Evolutionary conservation across 2,113 vertebrate genomes (phyloP), one percentile per base, ranked within the genome.

Genomic region (Pteruthius melanotis): DNA sequence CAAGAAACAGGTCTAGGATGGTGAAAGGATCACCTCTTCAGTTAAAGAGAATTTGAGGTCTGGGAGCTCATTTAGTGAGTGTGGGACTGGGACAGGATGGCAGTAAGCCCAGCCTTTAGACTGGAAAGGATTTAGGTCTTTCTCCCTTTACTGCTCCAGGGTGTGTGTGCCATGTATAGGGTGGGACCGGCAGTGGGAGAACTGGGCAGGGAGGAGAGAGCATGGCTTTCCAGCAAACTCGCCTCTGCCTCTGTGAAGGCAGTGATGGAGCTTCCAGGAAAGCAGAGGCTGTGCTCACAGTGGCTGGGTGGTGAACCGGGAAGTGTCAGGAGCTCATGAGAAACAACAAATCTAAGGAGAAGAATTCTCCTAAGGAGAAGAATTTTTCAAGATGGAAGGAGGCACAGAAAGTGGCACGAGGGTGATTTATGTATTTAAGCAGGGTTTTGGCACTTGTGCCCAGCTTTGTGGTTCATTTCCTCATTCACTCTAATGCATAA

Each of bases 401-500:
- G 87, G 80, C 90, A 86, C 53, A 80, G 82, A 91, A 90, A 94
- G 84, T 80, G 86, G 93, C 79, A 86, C 0, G 4, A 60, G 60
- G 23, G 39, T 72, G 79, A 84, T 93, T 96, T 81, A 68, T 85
- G 57, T 66, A 47, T 37, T 72, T 84, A 57, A 90, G 68, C 61
- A 77, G 75, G 56, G 74, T 64, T 95, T 93, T 91, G 89, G 93
- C 66, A 13, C 78, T 93, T 75, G 83, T 69, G 53, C 87, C 82
- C 63, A 84, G 70, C 92, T 54, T 87, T 91, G 94, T 66, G 80
- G 81, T 89, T 94, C 76, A 59, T 94, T 95, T 96, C 90, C 84
- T 90, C 86, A 68, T 93, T 96, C 89, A 90, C 61, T 89, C 52
- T 70, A 93, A 89, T 1, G 6, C 82, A 95, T 44, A 47, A 95